A percentile compares a stretch with the other conserved stretches of the same genome.
Evolutionary conservation across 2,113 vertebrate genomes (phyloP).

Genomic region (western clawed frog (Xenopus tropicalis)): DNA sequence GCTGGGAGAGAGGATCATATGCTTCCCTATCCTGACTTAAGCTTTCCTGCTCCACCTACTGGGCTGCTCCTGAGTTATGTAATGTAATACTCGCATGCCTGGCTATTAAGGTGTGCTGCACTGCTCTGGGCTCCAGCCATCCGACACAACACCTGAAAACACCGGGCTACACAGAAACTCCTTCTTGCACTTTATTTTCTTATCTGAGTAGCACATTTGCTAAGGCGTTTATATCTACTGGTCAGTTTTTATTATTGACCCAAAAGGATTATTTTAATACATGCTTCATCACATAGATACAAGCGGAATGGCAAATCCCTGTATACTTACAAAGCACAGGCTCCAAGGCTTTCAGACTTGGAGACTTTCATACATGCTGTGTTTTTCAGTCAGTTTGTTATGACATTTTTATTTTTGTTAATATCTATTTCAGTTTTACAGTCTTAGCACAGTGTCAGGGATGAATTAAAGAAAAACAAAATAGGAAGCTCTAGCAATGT

Average conservation of each 20-base stretch:
- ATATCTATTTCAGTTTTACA: too few relatives aligned
- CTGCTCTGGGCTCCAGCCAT: background rate
- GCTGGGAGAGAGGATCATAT: background rate
- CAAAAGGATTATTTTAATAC: too few relatives aligned
- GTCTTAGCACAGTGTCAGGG: too few relatives aligned
- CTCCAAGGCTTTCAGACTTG: background rate
- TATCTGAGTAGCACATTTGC: too few relatives aligned
- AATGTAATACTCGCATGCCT: background rate
- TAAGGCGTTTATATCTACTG: too few relatives aligned
- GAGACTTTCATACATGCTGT: background rate
- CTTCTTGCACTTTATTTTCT: too few relatives aligned
- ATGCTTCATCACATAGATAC: too few relatives aligned
- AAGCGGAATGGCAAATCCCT: slow-evolving; percentile 22
- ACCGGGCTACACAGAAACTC: background rate
- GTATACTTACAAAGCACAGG: background rate
- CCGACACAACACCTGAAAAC: background rate
- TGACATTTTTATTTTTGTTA: too few relatives aligned
- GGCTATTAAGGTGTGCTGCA: background rate
- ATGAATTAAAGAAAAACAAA: too few relatives aligned
- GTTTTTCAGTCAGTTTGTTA: background rate
- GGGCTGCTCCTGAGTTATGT: slow-evolving; percentile 18
- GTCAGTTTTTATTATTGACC: too few relatives aligned
- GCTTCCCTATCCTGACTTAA: slow-evolving; percentile 4
- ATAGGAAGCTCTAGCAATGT: too few relatives aligned
- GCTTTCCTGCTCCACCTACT: slow-evolving; percentile 2